These are phyloP conservation scores for Eueremaeus valkanovi DNA, from an alignment of 2,888 invertebrate species.

Conservation along the genomic window DNA sequence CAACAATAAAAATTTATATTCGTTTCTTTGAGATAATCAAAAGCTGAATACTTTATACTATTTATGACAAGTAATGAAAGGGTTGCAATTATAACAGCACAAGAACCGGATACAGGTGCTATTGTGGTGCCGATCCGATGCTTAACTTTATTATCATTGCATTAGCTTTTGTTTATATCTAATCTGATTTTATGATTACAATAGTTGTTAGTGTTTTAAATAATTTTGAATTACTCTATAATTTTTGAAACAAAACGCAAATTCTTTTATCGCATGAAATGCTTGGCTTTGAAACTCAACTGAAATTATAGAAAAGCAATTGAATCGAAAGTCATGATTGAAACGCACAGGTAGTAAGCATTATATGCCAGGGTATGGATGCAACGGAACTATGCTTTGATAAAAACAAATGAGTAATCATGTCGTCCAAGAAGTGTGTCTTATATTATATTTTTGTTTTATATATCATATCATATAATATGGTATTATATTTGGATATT, in stretches of 20 bases:
- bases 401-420: conserved; percentile 37
- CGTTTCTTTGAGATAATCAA: conserved; percentile 3
- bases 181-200: conserved; percentile 19
- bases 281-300: background rate
- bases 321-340: conserved; percentile 30
- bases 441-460: conserved; percentile 6
- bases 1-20: background rate
- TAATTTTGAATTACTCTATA: background rate
- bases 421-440: conserved; percentile 33
- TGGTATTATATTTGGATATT: background rate
- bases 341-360: background rate
- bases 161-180: conserved; percentile 15
- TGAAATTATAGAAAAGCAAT: background rate
- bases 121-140: conserved; percentile 18
- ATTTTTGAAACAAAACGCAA: conserved; percentile 14
- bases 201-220: background rate
- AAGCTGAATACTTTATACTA: conserved; percentile 24
- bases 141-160: conserved; percentile 21
- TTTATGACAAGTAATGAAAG: conserved; percentile 30
- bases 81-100: conserved; percentile 25
- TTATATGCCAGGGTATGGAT: background rate
- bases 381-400: conserved; percentile 34
- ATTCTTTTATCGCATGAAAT: background rate
- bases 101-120: conserved; percentile 34
- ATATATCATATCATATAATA: background rate